Evolutionary conservation across 2,797 vertebrate genomes (phyloP), one percentile per base, ranked within the genome.

Genomic region (Anguilla obscura): DNA sequence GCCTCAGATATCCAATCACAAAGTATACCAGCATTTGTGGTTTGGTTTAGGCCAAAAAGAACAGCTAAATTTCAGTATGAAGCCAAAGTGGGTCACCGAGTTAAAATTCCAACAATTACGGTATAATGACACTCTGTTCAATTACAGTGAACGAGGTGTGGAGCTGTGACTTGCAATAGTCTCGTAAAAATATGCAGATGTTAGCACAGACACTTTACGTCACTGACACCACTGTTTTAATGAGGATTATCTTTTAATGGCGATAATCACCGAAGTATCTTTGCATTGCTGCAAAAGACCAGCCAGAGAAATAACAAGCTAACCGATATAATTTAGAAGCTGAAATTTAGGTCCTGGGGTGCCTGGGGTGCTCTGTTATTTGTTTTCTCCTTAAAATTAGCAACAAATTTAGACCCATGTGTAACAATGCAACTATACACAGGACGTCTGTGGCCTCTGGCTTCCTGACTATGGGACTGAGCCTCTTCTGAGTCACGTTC

Each of bases 31-130:
- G 87, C 54, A 71, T 52, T 71, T 54, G 30, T 40, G 66, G 79
- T 69, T 84, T 84, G 87, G 48, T 60, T 88, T 74, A 21, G 33
- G 58, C 24, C 50, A 24, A 71, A 14, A 88, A 69, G 45, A 45
- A 79, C 40, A 30, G 58, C n/a, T 54, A n/a, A 24, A 52, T 0
- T 54, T 54, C 27, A 30, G 80, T 4, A 85, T 74, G 33, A 18
- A 88, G 82, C 18, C 48, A 76, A 56, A 14, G n/a, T 79, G 27
- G 48, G 48, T 40, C 83, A 56, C 50, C 33, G 52, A 84, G 83
- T 84, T 84, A 30, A 58, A 84, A 84, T 33, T 84, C 52, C 10
- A n/a, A 84, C 27, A 33, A 54, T 58, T 33, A 18, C 83, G 1
- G 74, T 79, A 45, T 79, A 36, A 84, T 84, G 50, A 33, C 54